Percentiles rank a stretch among this genome's conserved stretches.
phyloP scores from a whole-genome alignment of 2,797 vertebrate species.

The Australoheros facetus region DNA sequence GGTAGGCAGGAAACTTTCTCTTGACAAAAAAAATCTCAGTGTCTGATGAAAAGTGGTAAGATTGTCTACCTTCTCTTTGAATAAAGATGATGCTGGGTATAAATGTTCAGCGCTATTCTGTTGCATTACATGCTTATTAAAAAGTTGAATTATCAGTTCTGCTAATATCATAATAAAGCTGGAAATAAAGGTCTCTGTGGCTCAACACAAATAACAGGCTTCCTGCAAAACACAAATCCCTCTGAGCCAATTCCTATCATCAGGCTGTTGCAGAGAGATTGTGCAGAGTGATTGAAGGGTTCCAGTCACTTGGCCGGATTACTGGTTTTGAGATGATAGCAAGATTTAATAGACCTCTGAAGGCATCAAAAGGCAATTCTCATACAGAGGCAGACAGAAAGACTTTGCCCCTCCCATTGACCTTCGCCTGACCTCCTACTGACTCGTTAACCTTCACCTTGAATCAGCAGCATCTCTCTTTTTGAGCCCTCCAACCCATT shows the following conservation, averaged over 20 bases:
- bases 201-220: slow-evolving; percentile 51
- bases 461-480: slow-evolving; percentile 10
- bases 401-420: slow-evolving; percentile 54
- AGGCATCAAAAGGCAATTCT: slow-evolving; percentile 56
- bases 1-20: neutral
- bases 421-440: slow-evolving; percentile 39
- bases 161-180: neutral
- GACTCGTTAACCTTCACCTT: slow-evolving; percentile 62
- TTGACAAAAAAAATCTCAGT: neutral
- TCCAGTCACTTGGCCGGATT: slow-evolving; percentile 69
- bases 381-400: slow-evolving; percentile 24
- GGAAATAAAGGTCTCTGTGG: slow-evolving; percentile 13
- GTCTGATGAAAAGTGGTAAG: neutral
- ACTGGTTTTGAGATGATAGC: slow-evolving; percentile 74
- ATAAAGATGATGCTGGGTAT: neutral
- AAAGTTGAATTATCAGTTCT: slow-evolving; percentile 1
- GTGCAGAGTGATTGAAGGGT: slow-evolving; percentile 69
- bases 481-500: slow-evolving; percentile 15
- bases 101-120: neutral
- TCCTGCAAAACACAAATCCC: slow-evolving; percentile 45
- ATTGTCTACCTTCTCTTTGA: neutral
- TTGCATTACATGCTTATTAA: neutral
- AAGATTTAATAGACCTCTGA: slow-evolving; percentile 75
- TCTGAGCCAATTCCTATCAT: slow-evolving; percentile 43
- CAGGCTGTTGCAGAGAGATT: slow-evolving; percentile 61